Evolutionary conservation across 2,888 invertebrate species (phyloP).

Genomic region (Eristalis tenax): DNA sequence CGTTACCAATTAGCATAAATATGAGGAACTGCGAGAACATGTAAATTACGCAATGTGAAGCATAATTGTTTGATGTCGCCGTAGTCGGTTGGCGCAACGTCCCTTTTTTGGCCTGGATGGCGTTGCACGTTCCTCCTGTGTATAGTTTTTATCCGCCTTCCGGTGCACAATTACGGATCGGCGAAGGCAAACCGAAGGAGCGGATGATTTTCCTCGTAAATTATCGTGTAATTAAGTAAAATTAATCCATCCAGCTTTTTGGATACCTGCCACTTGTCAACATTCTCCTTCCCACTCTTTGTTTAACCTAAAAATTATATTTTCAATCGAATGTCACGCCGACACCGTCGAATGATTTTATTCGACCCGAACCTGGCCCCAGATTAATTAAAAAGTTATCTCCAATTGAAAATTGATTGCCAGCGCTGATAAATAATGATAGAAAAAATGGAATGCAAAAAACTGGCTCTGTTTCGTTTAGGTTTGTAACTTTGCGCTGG

Average conservation of each 20-base stretch:
- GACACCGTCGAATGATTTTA: too few species aligned
- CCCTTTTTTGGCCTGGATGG: neutral
- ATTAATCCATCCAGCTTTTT: too few species aligned
- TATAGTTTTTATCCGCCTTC: neutral
- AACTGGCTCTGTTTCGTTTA: neutral
- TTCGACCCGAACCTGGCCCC: too few species aligned
- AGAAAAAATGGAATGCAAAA: neutral
- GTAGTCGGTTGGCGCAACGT: neutral
- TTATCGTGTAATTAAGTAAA: slow-evolving; percentile 58
- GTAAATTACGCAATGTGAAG: slow-evolving; percentile 60
- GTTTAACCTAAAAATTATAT: too few species aligned
- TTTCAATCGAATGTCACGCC: too few species aligned
- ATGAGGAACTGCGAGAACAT: slow-evolving; percentile 66
- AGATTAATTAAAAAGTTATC: too few species aligned
- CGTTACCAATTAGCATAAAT: slow-evolving; percentile 67
- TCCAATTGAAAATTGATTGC: too few species aligned
- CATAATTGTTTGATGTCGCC: slow-evolving; percentile 57
- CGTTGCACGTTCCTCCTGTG: too few species aligned
- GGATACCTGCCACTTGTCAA: too few species aligned
- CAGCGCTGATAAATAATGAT: neutral
- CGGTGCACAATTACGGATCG: slow-evolving; percentile 35
- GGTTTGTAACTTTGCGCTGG: too few species aligned
- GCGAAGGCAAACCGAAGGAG: neutral
- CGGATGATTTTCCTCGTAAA: neutral
- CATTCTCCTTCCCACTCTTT: too few species aligned